These are phyloP conservation scores for Sycophila texana DNA, from an alignment of 2,888 invertebrate genomes.

Conservation along the genomic window DNA sequence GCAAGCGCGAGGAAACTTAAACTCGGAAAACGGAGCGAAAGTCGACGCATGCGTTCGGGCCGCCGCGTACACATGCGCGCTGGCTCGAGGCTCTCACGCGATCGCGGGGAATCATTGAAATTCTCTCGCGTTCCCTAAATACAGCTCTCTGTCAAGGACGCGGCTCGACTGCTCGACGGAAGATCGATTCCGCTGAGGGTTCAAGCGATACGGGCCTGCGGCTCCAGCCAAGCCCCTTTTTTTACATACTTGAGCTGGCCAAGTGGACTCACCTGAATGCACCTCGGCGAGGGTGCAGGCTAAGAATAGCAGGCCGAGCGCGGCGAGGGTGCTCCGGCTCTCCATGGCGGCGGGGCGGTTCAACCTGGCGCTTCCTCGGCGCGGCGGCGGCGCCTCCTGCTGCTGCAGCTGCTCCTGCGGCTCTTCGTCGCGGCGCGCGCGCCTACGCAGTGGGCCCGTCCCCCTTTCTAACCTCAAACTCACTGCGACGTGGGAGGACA, in stretches of 20 bases:
- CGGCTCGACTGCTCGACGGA: not conserved
- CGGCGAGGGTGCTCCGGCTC: conserved; percentile 66
- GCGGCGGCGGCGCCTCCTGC: too few species aligned
- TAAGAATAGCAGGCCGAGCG: conserved; percentile 73
- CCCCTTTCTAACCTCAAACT: conserved; percentile 49
- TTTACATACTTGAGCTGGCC: too few species aligned
- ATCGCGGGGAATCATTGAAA: conserved; percentile 18
- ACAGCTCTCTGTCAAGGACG: conserved; percentile 53
- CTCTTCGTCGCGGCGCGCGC: not conserved
- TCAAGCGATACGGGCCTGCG: too few species aligned
- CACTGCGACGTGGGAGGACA: too few species aligned
- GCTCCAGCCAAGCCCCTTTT: too few species aligned
- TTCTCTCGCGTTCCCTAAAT: conserved; percentile 45
- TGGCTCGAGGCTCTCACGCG: too few species aligned
- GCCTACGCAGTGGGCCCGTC: conserved; percentile 15
- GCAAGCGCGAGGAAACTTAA: too few species aligned
- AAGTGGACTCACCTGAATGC: conserved; percentile 70
- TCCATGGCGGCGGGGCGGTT: conserved; percentile 62
- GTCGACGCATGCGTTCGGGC: conserved; percentile 37
- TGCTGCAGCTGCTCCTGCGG: not conserved
- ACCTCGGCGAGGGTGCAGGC: conserved; percentile 70
- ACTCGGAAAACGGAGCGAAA: too few species aligned
- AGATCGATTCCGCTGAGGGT: conserved; percentile 9
- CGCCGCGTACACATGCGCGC: not conserved
- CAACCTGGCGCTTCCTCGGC: conserved; percentile 9